Conservation (phyloP, 1,140 invertebrate genomes). For the Xylocopa sonorina region DNA sequence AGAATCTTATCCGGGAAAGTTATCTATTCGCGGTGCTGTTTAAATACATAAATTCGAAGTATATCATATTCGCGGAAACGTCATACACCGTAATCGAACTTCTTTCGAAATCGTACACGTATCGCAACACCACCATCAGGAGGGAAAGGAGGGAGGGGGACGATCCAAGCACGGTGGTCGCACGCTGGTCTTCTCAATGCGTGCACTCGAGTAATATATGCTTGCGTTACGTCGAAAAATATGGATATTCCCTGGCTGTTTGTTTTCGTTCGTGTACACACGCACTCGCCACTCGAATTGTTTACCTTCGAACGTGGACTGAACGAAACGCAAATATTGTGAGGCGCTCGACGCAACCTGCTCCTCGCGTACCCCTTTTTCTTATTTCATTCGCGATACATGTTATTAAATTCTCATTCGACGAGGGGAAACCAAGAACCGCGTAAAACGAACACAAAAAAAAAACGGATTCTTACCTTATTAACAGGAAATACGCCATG, state of each 20-base stretch:
- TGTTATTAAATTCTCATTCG: no score
- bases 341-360: no score
- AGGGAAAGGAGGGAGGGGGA: no score
- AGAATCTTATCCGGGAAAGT: constrained; percentile 16
- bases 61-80: constrained; percentile 30
- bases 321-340: constrained; percentile 6
- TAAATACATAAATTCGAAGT: constrained; percentile 11
- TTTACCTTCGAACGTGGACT: constrained; percentile 12
- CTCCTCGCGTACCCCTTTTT: neutral
- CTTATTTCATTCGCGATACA: neutral
- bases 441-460: no score
- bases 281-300: neutral
- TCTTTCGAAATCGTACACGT: neutral
- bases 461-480: neutral
- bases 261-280: neutral
- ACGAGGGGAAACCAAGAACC: no score
- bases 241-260: neutral
- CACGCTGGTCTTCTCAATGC: neutral
- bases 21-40: neutral
- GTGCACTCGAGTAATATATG: neutral
- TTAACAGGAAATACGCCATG: neutral
- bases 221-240: constrained; percentile 1
- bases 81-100: neutral
- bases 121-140: neutral
- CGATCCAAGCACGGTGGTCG: neutral